Evolutionary conservation across 2,888 invertebrate species (phyloP), one percentile per base, ranked within the genome.

Genomic region (Sisyra nigra): DNA sequence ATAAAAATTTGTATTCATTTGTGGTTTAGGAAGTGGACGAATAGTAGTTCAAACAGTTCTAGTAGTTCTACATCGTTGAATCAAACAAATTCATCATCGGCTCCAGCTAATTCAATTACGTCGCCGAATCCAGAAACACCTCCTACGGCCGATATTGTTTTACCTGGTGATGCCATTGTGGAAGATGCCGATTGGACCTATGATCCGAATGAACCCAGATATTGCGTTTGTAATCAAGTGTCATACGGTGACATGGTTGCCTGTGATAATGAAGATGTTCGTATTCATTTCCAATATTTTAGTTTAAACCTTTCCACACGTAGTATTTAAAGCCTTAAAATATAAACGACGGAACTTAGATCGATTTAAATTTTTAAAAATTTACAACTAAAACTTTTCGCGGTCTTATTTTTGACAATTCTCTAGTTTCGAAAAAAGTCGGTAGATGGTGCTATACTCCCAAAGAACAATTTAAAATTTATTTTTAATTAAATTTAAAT

Each of bases 201-300:
- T 54, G 94, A 94, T 66, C 93, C 94, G 2, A 92, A 96, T 63
- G 97, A 96, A 62, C 94, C 93, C 1, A 70, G 86, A 52, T 96
- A 96, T 65, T 96, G 94, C 62, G 76, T 93, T 53, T 96, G 96
- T 65, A 93, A 94, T 66, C 92, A 96, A 65, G 91, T 94, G 14
- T 92, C 92, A 0, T 96, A 94, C 57, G 96, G 96, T 1, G 92
- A 93, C 60, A 97, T 97, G 97, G 94, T 98, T 35, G 97, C 96
- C 47, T 97, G 98, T 67, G 97, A 98, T 67, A 96, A 96, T 63
- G 85, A 87, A 61, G 87, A 91, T 58, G 91, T 91, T 62, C 76
- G 82, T 71, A 47, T 44, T 37, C 15, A 5, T 38, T 38, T 41
- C 18, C 13, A 13, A 31, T 41, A 45, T 11, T 15, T 46, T 35